phyloP scores from a whole-genome alignment of 2,797 vertebrate species.

The Delichon dasypus region DNA sequence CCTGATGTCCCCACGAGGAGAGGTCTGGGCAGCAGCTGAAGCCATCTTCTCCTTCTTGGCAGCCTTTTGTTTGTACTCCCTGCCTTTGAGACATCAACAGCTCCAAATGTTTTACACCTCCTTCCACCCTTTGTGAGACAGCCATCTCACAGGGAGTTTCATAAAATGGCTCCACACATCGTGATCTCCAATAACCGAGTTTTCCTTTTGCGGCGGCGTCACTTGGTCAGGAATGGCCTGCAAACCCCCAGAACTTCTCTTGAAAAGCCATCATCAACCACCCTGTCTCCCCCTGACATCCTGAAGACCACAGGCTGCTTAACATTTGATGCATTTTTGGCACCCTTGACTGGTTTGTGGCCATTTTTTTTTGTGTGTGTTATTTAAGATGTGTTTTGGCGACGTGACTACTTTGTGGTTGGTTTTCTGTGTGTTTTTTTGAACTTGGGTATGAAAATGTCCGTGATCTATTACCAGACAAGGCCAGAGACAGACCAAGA shows the following conservation, averaged over 20 bases:
- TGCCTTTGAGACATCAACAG: not conserved
- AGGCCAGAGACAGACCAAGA: not conserved
- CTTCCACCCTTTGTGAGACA: not conserved
- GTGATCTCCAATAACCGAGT: accelerated
- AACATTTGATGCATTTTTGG: not conserved
- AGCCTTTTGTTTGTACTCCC: not conserved
- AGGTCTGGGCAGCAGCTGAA: not conserved
- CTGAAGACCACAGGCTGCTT: not conserved
- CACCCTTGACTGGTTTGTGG: not conserved
- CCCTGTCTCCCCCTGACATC: not conserved
- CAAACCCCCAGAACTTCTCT: not conserved
- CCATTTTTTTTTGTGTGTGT: not conserved
- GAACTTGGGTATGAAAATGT: not conserved
- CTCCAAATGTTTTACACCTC: not conserved
- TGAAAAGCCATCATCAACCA: not conserved
- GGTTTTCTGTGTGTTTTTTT: not conserved
- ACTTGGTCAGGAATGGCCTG: not conserved
- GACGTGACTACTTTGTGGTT: not conserved
- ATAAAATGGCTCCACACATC: not conserved
- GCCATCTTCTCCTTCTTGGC: not conserved
- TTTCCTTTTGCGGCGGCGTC: not conserved
- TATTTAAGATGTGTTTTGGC: slow-evolving; percentile 17
- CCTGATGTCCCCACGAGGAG: accelerated
- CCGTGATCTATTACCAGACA: not conserved
- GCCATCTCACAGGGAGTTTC: not conserved